Evolutionary conservation across 2,888 invertebrate genomes (phyloP).

Genomic region (Scaptomyza cyrtandrae): DNA sequence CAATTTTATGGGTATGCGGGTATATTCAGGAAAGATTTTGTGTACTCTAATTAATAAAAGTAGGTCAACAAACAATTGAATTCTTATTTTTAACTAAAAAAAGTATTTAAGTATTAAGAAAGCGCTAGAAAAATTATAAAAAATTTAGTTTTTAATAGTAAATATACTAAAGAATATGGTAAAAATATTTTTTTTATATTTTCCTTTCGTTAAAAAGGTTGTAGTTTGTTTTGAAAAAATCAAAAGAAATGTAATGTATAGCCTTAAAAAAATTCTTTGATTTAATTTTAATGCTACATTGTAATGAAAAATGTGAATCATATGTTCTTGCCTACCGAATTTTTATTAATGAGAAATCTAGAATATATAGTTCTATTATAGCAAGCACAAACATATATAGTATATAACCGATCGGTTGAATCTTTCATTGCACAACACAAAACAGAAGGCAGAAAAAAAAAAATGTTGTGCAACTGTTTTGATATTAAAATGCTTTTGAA

Average conservation of each 20-base stretch:
- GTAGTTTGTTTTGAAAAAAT: too few species aligned
- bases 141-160: too few species aligned
- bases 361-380: background rate
- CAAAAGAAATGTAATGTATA: background rate
- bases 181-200: too few species aligned
- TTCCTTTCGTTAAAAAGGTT: too few species aligned
- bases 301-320: background rate
- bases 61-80: background rate
- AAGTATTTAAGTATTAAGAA: too few species aligned
- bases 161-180: too few species aligned
- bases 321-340: background rate
- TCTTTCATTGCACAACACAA: conserved; percentile 6
- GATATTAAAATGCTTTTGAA: conserved; percentile 32
- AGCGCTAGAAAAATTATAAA: too few species aligned
- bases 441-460: background rate
- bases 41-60: background rate
- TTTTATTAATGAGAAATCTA: background rate
- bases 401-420: background rate
- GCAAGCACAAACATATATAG: background rate
- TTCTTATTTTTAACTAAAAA: background rate
- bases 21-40: background rate
- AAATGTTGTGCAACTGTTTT: conserved; percentile 36
- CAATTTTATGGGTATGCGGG: background rate
- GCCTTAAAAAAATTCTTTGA: background rate
- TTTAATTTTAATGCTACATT: background rate